These are phyloP conservation scores for Chitala chitala DNA, from an alignment of 2,113 vertebrate genomes.

Conservation along the genomic window DNA sequence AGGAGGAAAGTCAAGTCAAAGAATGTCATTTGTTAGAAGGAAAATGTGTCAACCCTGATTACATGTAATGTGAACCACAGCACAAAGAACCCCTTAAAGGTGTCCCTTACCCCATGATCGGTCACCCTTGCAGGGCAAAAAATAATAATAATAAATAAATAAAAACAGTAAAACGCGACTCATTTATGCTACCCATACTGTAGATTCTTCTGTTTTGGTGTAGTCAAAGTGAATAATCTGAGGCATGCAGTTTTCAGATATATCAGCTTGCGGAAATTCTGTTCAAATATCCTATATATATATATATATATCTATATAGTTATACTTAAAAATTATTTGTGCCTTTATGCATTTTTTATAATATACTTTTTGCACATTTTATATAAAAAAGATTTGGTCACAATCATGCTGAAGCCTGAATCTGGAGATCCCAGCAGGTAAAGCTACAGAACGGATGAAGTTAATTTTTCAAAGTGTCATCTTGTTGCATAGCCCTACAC, in stretches of 20 bases:
- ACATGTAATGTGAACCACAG: conserved; percentile 4
- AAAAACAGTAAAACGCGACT: conserved; percentile 27
- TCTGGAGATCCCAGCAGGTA: conserved; percentile 66
- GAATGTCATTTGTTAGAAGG: conserved; percentile 31
- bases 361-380: conserved; percentile 43
- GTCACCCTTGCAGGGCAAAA: conserved; percentile 26
- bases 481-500: conserved; percentile 84
- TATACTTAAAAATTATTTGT: conserved; percentile 51
- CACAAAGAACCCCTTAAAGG: conserved; percentile 27
- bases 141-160: conserved; percentile 31
- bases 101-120: conserved; percentile 22
- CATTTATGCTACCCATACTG: conserved; percentile 21
- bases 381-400: conserved; percentile 87
- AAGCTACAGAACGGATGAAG: conserved; percentile 68
- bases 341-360: conserved; percentile 55
- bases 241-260: conserved; percentile 61
- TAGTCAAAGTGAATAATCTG: conserved; percentile 47
- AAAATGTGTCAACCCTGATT: conserved; percentile 22
- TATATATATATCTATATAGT: too few species aligned
- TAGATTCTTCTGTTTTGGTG: conserved; percentile 31
- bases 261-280: conserved; percentile 50
- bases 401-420: conserved; percentile 77
- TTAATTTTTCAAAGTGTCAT: conserved; percentile 58
- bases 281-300: conserved; percentile 39
- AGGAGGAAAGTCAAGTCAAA: conserved; percentile 24